Base-by-base conservation (phyloP, 2,888 invertebrate genomes). In the Ischnura elegans region DNA sequence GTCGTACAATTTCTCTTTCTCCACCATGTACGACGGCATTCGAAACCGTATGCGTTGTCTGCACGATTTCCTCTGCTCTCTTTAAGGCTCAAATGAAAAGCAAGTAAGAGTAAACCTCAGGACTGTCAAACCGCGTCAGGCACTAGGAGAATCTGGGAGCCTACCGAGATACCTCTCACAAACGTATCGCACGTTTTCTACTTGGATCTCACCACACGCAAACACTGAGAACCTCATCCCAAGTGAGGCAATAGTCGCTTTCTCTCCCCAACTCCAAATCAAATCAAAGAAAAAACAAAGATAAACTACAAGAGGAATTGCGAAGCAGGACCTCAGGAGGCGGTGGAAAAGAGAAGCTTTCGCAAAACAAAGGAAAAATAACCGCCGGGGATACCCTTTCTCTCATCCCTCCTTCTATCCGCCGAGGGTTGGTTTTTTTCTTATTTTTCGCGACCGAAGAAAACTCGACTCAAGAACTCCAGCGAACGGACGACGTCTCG, bases 401-500 rank as follows among this genome's bases (percentile, higher is more conserved):
- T 76, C 25, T 61, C 61, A 25, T 61, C n/a, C 76, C 76, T 29
- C 76, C 36, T 76, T 36, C 36, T n/a, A n/a, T n/a, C 76, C 76
- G 25, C 36, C 13, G 76, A n/a, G 36, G 76, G 76, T 76, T 10
- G 2, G 76, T 76, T 36, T 76, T n/a, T 76, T 76, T 76, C 76
- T 76, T 76, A 76, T 76, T 76, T 76, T 76, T 76, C 76, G 36
- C 76, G 76, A 76, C 36, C 29, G 25, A 25, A 21, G 76, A 13
- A 25, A 76, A 76, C 66, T 47, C 5, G 29, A 36, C 76, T 10
- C 10, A 36, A 36, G 76, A 29, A n/a, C 25, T 25, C 61, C 36
- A 36, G 76, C 76, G 51, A 51, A 51, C 51, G 76, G 76, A 36
- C 76, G 76, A 76, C 76, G 76, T 76, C 76, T 76, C 76, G 76